These are phyloP conservation scores for Pterois miles DNA, from an alignment of 2,797 vertebrate species.

Conservation along the genomic window DNA sequence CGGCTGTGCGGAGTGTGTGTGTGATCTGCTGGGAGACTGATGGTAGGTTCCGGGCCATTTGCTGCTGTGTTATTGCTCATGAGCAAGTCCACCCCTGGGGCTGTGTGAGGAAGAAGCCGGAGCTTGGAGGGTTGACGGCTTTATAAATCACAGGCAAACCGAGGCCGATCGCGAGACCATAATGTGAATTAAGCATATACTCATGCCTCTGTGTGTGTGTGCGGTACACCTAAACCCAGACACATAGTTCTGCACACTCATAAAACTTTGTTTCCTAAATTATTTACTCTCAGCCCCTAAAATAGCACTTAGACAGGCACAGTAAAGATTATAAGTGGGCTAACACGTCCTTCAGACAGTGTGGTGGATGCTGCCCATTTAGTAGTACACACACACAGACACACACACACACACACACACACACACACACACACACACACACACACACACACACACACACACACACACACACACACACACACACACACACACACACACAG, in stretches of 20 bases:
- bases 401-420: neutral
- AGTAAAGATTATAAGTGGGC: constrained; percentile 18
- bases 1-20: constrained; percentile 31
- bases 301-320: constrained; percentile 28
- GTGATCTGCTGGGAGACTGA: constrained; percentile 62
- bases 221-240: neutral
- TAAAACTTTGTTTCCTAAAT: constrained; percentile 29
- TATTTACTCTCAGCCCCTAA: constrained; percentile 16
- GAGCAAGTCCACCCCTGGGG: constrained; percentile 50
- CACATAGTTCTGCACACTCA: neutral
- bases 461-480: too few relatives aligned
- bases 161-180: constrained; percentile 9
- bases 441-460: too few relatives aligned
- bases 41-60: constrained; percentile 68
- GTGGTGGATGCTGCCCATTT: neutral
- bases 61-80: constrained; percentile 56
- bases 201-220: neutral
- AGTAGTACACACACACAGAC: neutral
- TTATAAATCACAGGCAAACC: constrained; percentile 58
- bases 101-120: constrained; percentile 54
- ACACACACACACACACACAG: too few relatives aligned
- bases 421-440: too few relatives aligned
- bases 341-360: constrained; percentile 17
- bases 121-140: constrained; percentile 46
- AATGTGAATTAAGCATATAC: neutral